A percentile compares a stretch with the other conserved stretches of the same genome.
These are phyloP conservation scores for Pristionchus entomophagus DNA, from an alignment of 2,888 invertebrate species.

Conservation along the genomic window DNA sequence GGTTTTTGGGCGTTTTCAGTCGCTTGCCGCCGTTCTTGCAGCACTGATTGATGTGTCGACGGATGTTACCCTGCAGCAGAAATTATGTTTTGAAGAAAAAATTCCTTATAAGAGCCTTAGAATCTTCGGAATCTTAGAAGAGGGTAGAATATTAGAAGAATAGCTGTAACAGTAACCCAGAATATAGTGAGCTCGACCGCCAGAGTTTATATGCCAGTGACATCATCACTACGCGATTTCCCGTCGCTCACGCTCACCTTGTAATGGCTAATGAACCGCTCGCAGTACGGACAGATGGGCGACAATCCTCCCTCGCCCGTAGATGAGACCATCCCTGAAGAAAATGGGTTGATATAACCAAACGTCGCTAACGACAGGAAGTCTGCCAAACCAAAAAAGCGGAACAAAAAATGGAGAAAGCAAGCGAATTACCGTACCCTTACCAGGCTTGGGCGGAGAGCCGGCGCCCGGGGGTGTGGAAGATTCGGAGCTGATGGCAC, in stretches of 20 bases:
- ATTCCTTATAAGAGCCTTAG: too few species aligned
- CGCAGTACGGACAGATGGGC: slow-evolving; percentile 72
- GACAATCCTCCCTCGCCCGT: slow-evolving; percentile 61
- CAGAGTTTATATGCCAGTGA: too few species aligned
- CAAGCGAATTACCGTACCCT: slow-evolving; percentile 25
- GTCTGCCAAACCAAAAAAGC: not conserved
- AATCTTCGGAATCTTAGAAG: too few species aligned
- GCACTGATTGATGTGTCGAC: slow-evolving; percentile 69
- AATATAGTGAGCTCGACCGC: too few species aligned
- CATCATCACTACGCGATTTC: not conserved
- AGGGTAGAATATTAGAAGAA: too few species aligned
- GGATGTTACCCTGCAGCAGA: slow-evolving; percentile 61
- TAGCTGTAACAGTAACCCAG: too few species aligned
- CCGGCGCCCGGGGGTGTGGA: not conserved
- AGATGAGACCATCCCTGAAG: slow-evolving; percentile 36
- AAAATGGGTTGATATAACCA: not conserved
- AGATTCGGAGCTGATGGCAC: not conserved
- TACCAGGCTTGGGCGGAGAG: slow-evolving; percentile 19
- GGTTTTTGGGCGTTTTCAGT: slow-evolving; percentile 35
- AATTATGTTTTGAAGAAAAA: too few species aligned
- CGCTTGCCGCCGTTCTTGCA: slow-evolving; percentile 54
- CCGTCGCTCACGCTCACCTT: slow-evolving; percentile 57
- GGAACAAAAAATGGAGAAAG: not conserved
- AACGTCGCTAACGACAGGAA: not conserved
- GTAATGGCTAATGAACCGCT: slow-evolving; percentile 72